Base-by-base conservation (phyloP, 2,888 invertebrate genomes). In the Andricus curvator region DNA sequence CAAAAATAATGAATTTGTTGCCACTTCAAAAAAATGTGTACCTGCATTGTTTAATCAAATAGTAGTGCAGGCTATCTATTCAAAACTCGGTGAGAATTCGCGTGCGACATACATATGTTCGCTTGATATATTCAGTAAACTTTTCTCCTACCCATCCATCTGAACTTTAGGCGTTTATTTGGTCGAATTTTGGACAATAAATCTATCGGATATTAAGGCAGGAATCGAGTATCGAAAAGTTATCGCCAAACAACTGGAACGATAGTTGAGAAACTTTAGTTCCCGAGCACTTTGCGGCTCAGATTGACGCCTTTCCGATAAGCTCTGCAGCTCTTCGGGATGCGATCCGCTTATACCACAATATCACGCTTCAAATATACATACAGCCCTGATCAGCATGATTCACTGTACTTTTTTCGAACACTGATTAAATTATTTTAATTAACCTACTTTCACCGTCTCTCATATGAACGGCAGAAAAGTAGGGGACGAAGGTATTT, bases 101-200 rank as follows among this genome's bases (percentile, higher is more conserved):
- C 29, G 48, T 29, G 41, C 11, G n/a, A 67, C 67, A n/a, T 68
- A 70, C 70, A 70, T 70, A 70, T 51, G 51, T 51, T 70, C 70
- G 44, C 25, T 51, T 70, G 70, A 70, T 70, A 51, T 70, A 70
- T 70, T 70, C 70, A 70, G 70, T 25, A 70, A 70, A 70, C 70
- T 70, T 70, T 70, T 51, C 70, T 29, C 51, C 51, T n/a, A 8
- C 70, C 48, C 70, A 48, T 20, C 25, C 20, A 22, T 13, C 25
- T 20, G 11, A 70, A 70, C 70, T 70, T 70, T 25, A 51, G 22
- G 29, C 51, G 51, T 51, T 70, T 70, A 70, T 70, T 70, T 70
- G 29, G 29, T 51, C 70, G 44, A 70, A 51, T 70, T 70, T 70
- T 20, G 51, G 25, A 25, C 51, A 70, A 70, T 70, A 70, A 70